Evolutionary conservation across 2,113 vertebrate species (phyloP).

Genomic region (Mesoclemmys tuberculata): DNA sequence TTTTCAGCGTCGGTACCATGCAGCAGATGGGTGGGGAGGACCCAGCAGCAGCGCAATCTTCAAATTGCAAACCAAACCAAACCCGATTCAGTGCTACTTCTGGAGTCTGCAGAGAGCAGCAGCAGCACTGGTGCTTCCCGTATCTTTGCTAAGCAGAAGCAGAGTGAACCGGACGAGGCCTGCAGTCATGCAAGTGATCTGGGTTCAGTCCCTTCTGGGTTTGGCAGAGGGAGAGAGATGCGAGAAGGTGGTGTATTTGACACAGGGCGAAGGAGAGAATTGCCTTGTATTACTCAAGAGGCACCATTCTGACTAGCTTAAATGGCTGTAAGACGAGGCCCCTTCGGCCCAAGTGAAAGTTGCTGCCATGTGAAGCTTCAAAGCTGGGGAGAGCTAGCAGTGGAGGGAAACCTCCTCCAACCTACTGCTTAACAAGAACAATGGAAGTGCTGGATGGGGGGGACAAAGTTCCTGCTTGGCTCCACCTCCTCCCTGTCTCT

Average conservation of each 20-base stretch:
- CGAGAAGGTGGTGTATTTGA: not conserved
- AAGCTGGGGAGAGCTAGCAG: not conserved
- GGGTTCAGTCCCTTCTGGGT: not conserved
- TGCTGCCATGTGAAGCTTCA: not conserved
- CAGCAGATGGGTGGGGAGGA: not conserved
- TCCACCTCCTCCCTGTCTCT: slow-evolving; percentile 35
- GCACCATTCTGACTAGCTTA: not conserved
- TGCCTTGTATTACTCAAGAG: not conserved
- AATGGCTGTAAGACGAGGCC: not conserved
- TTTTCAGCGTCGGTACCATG: not conserved
- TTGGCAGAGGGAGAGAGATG: not conserved
- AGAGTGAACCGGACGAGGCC: not conserved
- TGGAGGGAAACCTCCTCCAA: not conserved
- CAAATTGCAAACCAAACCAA: not conserved
- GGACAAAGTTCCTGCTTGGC: slow-evolving; percentile 24
- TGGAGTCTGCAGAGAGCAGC: not conserved
- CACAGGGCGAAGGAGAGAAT: not conserved
- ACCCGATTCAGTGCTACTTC: not conserved
- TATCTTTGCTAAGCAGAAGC: not conserved
- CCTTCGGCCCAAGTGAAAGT: not conserved
- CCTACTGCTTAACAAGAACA: slow-evolving; percentile 28
- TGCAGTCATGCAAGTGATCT: fast-evolving
- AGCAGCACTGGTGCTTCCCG: not conserved
- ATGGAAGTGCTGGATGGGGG: not conserved
- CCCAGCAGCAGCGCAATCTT: not conserved